These are phyloP conservation scores for Umimayanthus chanpuru DNA, from an alignment of 92 coral and sea anemone species.

Conservation along the genomic window DNA sequence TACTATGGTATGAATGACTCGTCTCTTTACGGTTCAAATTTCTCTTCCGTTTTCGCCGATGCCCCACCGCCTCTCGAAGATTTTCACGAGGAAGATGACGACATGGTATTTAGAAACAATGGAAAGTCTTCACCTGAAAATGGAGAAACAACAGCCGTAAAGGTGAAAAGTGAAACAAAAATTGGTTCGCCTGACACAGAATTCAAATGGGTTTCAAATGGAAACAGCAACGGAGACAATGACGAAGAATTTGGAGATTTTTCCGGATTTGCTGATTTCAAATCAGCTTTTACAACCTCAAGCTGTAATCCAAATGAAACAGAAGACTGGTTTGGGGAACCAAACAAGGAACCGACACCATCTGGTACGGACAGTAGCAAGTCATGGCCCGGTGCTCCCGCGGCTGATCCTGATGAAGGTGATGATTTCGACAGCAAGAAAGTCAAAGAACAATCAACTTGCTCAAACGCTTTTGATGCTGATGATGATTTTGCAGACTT, in stretches of 20 bases:
- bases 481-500: slow-evolving; percentile 47
- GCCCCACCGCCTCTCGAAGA: slow-evolving; percentile 99
- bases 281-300: slow-evolving; percentile 14
- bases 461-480: not conserved
- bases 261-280: slow-evolving; percentile 63
- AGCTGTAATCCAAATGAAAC: not conserved
- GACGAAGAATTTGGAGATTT: slow-evolving; percentile 67
- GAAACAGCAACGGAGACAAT: slow-evolving; percentile 8
- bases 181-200: slow-evolving; percentile 26
- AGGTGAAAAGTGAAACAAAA: slow-evolving; percentile 16
- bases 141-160: slow-evolving; percentile 42
- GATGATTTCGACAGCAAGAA: not conserved
- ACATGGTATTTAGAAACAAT: slow-evolving; percentile 74
- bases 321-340: slow-evolving; percentile 11
- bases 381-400: not conserved
- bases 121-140: slow-evolving; percentile 57
- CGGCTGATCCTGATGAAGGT: not conserved
- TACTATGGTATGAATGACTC: slow-evolving; percentile 87
- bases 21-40: slow-evolving; percentile 88
- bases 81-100: slow-evolving; percentile 79
- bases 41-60: slow-evolving; percentile 94
- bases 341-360: not conserved
- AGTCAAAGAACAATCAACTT: not conserved
- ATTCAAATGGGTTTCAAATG: slow-evolving; percentile 41
- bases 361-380: not conserved